These are phyloP conservation scores for Ascidia mentula DNA, from an alignment of 23 tunicate genomes.

Conservation along the genomic window DNA sequence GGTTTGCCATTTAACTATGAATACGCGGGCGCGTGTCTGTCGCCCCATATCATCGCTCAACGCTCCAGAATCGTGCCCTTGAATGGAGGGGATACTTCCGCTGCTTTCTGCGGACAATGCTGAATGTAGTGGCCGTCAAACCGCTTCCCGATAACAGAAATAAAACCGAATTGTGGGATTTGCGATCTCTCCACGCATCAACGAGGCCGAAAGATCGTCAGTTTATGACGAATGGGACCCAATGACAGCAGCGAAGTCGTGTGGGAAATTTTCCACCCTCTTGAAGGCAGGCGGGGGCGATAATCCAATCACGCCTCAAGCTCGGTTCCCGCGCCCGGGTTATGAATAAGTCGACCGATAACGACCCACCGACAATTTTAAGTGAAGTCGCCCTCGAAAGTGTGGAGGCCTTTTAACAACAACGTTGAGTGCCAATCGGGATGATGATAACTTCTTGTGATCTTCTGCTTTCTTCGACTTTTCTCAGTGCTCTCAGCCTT, in stretches of 20 bases:
- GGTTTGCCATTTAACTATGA: neutral
- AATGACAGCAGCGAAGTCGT: neutral
- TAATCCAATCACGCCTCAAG: constrained; percentile 3
- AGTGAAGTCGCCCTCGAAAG: neutral
- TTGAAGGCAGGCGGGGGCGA: neutral
- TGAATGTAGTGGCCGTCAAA: neutral
- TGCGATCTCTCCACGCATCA: neutral
- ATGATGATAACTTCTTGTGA: neutral
- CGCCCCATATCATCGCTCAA: neutral
- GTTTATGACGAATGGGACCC: neutral
- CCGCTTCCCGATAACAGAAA: constrained; percentile 1
- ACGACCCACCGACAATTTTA: neutral
- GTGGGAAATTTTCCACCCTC: constrained; percentile 6
- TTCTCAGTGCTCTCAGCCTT: neutral
- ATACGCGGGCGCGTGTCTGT: neutral
- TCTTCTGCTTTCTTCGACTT: neutral
- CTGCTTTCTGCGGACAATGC: neutral
- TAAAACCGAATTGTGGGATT: neutral
- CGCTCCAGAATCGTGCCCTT: neutral
- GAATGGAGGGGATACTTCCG: neutral
- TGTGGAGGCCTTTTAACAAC: neutral
- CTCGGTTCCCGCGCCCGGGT: neutral
- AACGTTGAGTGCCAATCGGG: neutral
- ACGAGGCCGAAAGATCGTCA: neutral
- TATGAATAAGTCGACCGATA: neutral